phyloP scores from a whole-genome alignment of 2,797 vertebrate genomes.

The Lepus oiostolus region DNA sequence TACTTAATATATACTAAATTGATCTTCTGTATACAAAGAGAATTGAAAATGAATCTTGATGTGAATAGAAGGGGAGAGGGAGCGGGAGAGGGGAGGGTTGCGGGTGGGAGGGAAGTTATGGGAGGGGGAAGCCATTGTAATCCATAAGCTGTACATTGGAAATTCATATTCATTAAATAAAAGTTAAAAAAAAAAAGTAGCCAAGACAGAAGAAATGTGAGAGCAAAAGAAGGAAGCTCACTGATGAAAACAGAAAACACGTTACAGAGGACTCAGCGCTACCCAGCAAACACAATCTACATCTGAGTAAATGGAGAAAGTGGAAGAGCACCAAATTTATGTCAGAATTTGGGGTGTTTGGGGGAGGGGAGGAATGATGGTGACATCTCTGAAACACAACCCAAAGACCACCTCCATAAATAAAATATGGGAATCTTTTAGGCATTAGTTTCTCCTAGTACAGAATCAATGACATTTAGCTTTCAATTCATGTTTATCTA shows the following conservation, averaged over 20 bases:
- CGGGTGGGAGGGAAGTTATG: too few relatives aligned
- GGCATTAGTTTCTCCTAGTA: constrained; percentile 47
- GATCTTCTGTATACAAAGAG: too few relatives aligned
- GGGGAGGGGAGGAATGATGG: neutral
- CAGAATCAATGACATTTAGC: constrained; percentile 59
- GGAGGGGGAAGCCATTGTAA: too few relatives aligned
- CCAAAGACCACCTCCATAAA: constrained; percentile 40
- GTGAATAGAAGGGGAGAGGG: too few relatives aligned
- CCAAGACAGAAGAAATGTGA: constrained; percentile 69
- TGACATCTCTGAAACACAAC: constrained; percentile 23
- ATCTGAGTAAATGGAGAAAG: constrained; percentile 43
- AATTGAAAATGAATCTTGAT: too few relatives aligned
- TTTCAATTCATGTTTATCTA: constrained; percentile 46
- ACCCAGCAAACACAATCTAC: constrained; percentile 3
- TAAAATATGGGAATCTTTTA: constrained; percentile 53
- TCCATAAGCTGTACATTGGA: too few relatives aligned
- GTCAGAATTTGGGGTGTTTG: constrained; percentile 5
- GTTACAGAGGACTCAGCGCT: constrained; percentile 66
- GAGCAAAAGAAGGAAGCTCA: constrained; percentile 75
- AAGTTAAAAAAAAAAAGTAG: neutral
- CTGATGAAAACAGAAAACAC: constrained; percentile 75
- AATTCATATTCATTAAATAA: too few relatives aligned
- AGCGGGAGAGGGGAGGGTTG: too few relatives aligned
- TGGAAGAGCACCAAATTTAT: constrained; percentile 31
- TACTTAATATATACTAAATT: too few relatives aligned